phyloP scores from a whole-genome alignment of 2,113 vertebrate genomes.

The Sialia sialis region DNA sequence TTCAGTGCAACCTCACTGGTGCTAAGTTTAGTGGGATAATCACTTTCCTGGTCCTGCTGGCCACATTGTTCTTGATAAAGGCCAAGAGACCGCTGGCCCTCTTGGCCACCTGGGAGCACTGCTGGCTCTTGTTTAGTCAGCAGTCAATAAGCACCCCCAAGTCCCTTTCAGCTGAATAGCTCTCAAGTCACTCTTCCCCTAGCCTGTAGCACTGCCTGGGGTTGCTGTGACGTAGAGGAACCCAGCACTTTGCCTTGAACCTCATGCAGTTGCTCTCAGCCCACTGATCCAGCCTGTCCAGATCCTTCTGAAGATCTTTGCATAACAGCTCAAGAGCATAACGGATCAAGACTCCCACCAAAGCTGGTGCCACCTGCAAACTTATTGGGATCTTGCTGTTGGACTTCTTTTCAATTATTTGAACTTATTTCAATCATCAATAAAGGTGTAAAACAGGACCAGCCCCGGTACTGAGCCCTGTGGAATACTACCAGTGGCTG shows the following conservation, averaged over 20 bases:
- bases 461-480: neutral
- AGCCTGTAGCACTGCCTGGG: fast-evolving
- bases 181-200: neutral
- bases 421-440: neutral
- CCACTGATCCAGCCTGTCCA: neutral
- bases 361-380: neutral
- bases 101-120: neutral
- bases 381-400: neutral
- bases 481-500: neutral
- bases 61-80: neutral
- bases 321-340: too few relatives aligned
- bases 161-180: neutral
- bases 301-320: neutral
- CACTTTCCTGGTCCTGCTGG: neutral
- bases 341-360: neutral
- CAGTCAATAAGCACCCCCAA: too few relatives aligned
- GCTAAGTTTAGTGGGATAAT: fast-evolving
- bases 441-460: neutral
- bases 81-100: neutral
- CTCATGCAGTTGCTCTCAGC: neutral
- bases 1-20: neutral
- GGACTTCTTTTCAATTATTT: neutral
- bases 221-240: neutral
- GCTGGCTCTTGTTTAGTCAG: neutral
- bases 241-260: fast-evolving